A percentile compares a stretch with the other conserved stretches of the same genome.
These are phyloP conservation scores for Antheraea pernyi DNA, from an alignment of 1,140 invertebrate genomes.

Conservation along the genomic window DNA sequence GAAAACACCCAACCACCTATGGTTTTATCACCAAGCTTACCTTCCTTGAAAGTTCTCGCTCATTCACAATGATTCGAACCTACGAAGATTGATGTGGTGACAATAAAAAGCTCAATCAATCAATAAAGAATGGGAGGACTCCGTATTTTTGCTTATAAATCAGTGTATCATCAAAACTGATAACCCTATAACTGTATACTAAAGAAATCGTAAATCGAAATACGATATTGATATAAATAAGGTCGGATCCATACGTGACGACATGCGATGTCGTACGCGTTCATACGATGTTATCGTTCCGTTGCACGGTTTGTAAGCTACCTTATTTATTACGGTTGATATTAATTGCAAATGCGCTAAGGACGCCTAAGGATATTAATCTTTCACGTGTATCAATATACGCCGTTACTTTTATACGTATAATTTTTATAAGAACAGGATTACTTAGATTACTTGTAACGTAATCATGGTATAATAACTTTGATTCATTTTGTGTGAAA, in stretches of 20 bases:
- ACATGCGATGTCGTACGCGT: conserved; percentile 42
- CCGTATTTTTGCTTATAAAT: too few species aligned
- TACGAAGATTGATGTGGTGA: too few species aligned
- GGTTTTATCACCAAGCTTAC: too few species aligned
- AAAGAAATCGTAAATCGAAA: conserved; percentile 54
- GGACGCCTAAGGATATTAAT: not conserved
- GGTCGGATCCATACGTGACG: conserved; percentile 45
- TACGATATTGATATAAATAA: conserved; percentile 64
- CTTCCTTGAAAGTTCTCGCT: too few species aligned
- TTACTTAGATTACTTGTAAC: too few species aligned
- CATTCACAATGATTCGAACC: too few species aligned
- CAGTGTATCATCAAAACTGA: not conserved
- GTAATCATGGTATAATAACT: too few species aligned
- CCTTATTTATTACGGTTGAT: conserved; percentile 27
- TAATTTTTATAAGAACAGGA: not conserved
- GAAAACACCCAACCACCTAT: too few species aligned
- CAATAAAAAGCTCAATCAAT: too few species aligned
- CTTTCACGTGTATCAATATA: not conserved
- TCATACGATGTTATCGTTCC: conserved; percentile 23
- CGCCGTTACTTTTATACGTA: not conserved
- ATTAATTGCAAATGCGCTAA: conserved; percentile 27
- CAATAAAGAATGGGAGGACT: too few species aligned
- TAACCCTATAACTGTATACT: conserved; percentile 5
- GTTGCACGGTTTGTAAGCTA: conserved; percentile 12
- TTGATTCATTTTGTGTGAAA: too few species aligned